Base-by-base conservation (phyloP, 2,113 vertebrate genomes). In the Grammomys dolichurus region DNA sequence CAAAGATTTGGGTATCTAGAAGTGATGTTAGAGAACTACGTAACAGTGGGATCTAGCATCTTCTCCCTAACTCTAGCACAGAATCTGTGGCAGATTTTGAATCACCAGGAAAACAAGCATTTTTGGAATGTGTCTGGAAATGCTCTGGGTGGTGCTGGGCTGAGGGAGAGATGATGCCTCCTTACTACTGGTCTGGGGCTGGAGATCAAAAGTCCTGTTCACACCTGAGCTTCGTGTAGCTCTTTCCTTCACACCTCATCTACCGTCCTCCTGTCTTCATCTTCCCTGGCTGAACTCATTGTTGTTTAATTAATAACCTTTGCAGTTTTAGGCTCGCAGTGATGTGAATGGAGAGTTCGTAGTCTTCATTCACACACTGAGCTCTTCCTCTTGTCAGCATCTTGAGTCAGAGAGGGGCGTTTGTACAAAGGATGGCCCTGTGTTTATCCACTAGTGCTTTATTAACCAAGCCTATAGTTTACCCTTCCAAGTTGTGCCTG, bases 211-310 rank as follows among this genome's bases (percentile, higher is more conserved):
- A 5, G 17, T 22, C 60, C 56, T 60, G 67, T 81, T 40, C 13
- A 46, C 67, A 84, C 46, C 40, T 19, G 26, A 9, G 56, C 24
- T 70, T 46, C 33, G 26, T 48, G 69, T n/a, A 46, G 3, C 76
- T 63, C 0, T 16, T 51, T 19, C 77, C 33, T 20, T 73, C 11
- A 0, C 7, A 0, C 14, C 36, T 14, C 20, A 26, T 26, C 33
- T 8, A 5, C 6, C 2, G 6, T 92, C 69, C 26, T 2, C 31
- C 70, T 33, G 43, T 13, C 58, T 73, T 22, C 8, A 20, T 72
- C 0, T 54, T 84, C 31, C 16, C 19, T 3, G 22, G 8, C 72
- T 69, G 51, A 85, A 36, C 31, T 77, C 43, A 67, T 4, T 24
- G 9, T 36, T 20, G 11, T 33, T 19, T 33, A 1, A 8, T 36